These are phyloP conservation scores for Macropus fuliginosus DNA, from an alignment of 2,797 vertebrate genomes.

Conservation along the genomic window DNA sequence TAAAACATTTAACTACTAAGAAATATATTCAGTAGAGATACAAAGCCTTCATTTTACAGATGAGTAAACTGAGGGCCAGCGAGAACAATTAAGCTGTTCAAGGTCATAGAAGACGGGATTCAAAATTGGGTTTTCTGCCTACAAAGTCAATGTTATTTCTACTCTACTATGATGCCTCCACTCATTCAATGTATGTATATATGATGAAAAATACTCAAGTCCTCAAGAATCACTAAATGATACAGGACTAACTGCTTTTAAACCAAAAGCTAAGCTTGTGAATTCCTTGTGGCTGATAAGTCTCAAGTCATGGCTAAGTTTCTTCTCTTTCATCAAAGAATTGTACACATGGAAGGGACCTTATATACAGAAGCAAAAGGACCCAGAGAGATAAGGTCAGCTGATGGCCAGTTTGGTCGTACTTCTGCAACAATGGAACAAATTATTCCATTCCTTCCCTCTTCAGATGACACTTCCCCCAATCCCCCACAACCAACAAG, in stretches of 20 bases:
- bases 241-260: too few relatives aligned
- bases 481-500: background rate
- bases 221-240: too few relatives aligned
- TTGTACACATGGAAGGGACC: background rate
- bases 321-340: background rate
- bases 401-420: background rate
- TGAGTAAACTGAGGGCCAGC: background rate
- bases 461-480: too few relatives aligned
- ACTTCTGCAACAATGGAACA: background rate
- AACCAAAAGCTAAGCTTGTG: background rate
- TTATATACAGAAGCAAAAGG: background rate
- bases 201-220: background rate
- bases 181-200: too few relatives aligned
- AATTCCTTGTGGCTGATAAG: background rate
- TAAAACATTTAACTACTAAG: background rate
- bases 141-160: too few relatives aligned
- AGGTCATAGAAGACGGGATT: background rate
- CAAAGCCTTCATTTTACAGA: background rate
- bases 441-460: background rate
- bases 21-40: too few relatives aligned
- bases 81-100: conserved; percentile 20
- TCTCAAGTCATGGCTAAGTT: background rate
- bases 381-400: background rate
- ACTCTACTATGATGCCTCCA: too few relatives aligned
- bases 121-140: background rate